These are phyloP conservation scores for Agelas oroides DNA, from an alignment of 37 sponge, comb jelly and placozoan genomes.

Conservation along the genomic window DNA sequence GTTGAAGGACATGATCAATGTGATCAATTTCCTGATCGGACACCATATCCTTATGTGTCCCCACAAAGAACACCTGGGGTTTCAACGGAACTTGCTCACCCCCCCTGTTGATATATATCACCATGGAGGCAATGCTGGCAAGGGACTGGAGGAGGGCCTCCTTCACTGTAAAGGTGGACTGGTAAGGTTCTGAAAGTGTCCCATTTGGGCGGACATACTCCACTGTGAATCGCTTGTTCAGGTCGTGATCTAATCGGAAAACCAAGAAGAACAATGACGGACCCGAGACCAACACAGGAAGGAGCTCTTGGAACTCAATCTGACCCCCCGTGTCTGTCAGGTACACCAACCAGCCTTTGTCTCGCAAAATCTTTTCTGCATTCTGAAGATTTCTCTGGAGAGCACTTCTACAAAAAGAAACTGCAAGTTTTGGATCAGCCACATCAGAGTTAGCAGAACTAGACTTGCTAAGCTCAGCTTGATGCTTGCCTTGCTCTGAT, in stretches of 20 bases:
- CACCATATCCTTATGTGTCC: background rate
- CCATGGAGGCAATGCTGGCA: slow-evolving; percentile 11
- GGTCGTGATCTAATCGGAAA: slow-evolving; percentile 5
- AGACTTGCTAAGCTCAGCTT: background rate
- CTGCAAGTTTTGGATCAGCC: too few relatives aligned
- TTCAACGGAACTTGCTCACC: background rate
- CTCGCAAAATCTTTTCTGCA: background rate
- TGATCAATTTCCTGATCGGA: background rate
- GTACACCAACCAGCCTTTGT: background rate
- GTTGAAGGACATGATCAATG: background rate
- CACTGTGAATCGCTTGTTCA: slow-evolving; percentile 6
- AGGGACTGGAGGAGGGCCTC: slow-evolving; percentile 13
- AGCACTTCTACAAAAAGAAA: too few relatives aligned
- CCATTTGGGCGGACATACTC: background rate
- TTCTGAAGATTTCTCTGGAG: too few relatives aligned
- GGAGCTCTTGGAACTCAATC: slow-evolving; percentile 12
- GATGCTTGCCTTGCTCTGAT: background rate
- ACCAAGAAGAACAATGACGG: slow-evolving; percentile 16
- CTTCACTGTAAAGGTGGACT: slow-evolving; percentile 11
- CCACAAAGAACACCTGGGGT: background rate
- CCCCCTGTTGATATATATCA: background rate
- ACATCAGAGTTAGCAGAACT: too few relatives aligned
- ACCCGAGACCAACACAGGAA: slow-evolving; percentile 11
- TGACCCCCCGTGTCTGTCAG: slow-evolving; percentile 26
- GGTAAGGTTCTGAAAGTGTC: background rate